Evolutionary conservation across 2,797 vertebrate genomes (phyloP).

Genomic region (Tangara arthus): DNA sequence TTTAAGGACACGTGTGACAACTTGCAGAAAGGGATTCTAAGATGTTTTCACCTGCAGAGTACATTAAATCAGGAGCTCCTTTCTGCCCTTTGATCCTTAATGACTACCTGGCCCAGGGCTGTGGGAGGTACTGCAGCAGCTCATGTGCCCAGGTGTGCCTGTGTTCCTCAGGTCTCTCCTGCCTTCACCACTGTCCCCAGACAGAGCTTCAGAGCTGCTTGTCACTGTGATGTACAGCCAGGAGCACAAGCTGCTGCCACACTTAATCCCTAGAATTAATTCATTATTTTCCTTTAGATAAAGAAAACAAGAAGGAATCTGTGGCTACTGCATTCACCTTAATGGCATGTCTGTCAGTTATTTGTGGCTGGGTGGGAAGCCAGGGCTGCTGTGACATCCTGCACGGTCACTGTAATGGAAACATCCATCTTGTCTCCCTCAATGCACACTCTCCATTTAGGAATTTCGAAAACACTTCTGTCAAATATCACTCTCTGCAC

Average conservation of each 20-base stretch:
- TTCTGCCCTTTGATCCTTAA: neutral
- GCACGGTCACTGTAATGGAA: neutral
- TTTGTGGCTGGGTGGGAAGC: neutral
- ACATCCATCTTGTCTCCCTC: conserved; percentile 63
- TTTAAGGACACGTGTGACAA: neutral
- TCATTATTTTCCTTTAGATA: neutral
- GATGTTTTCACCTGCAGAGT: neutral
- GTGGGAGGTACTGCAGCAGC: neutral
- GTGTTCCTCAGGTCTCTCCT: neutral
- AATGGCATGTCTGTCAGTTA: neutral
- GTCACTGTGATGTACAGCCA: neutral
- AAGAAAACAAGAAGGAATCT: neutral
- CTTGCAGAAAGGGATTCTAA: neutral
- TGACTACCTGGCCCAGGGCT: neutral
- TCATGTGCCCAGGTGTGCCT: rapidly evolving
- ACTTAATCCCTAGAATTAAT: neutral
- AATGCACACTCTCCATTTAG: conserved; percentile 34
- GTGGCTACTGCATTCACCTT: neutral
- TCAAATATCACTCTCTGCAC: conserved; percentile 59
- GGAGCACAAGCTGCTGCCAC: neutral
- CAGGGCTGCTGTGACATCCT: neutral
- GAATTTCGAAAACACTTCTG: conserved; percentile 68
- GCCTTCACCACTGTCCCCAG: neutral
- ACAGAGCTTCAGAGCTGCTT: neutral
- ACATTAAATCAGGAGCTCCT: neutral